Conservation (phyloP, 64 coral and sea anemone genomes). For the Montipora efflorescens region DNA sequence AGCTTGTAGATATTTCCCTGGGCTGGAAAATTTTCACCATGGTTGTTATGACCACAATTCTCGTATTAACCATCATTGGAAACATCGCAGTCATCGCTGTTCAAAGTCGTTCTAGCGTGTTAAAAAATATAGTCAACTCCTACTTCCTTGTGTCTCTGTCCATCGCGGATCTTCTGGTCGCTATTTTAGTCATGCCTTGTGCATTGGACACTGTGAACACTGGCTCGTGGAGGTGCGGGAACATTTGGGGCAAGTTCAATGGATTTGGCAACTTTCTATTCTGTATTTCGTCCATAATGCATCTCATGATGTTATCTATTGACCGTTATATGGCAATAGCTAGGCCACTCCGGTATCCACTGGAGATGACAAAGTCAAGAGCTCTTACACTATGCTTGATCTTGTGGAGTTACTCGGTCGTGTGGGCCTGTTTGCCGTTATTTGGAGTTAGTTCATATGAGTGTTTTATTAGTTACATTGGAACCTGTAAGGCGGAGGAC, state of each 20-base stretch:
- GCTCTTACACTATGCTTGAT: constrained; percentile 44
- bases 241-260: constrained; percentile 64
- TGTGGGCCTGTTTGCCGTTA: constrained; percentile 77
- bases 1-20: constrained; percentile 33
- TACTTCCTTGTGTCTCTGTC: constrained; percentile 71
- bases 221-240: constrained; percentile 71
- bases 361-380: constrained; percentile 48
- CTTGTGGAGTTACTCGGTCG: constrained; percentile 63
- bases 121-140: constrained; percentile 52
- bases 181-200: constrained; percentile 71
- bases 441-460: constrained; percentile 84
- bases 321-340: constrained; percentile 77
- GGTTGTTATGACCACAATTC: constrained; percentile 23
- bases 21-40: constrained; percentile 26
- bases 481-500: constrained; percentile 47
- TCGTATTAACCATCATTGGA: constrained; percentile 55
- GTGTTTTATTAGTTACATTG: constrained; percentile 80
- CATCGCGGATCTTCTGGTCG: constrained; percentile 77
- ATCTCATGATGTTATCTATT: constrained; percentile 84
- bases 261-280: constrained; percentile 87
- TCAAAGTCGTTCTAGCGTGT: constrained; percentile 8
- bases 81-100: constrained; percentile 56
- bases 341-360: constrained; percentile 64
- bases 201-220: constrained; percentile 63
- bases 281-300: constrained; percentile 93